phyloP scores from a whole-genome alignment of 92 coral and sea anemone species.

The Pocillopora meandrina region DNA sequence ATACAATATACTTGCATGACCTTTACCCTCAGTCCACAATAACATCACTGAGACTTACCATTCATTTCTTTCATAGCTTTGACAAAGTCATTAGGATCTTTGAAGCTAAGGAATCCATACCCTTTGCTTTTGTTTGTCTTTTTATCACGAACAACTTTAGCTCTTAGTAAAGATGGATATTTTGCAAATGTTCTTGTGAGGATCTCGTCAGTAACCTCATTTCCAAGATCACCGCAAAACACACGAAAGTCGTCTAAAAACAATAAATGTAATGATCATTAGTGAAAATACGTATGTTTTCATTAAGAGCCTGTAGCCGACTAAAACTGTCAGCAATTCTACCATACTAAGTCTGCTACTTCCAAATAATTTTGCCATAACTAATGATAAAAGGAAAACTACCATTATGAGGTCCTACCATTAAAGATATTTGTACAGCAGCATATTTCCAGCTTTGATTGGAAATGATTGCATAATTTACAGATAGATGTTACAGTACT shows the following conservation, averaged over 20 bases:
- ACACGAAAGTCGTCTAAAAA: constrained; percentile 95
- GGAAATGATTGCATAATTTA: too few species aligned
- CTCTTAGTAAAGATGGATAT: constrained; percentile 91
- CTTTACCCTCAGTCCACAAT: too few species aligned
- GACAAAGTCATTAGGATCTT: constrained; percentile 94
- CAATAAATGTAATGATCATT: not conserved
- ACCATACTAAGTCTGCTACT: too few species aligned
- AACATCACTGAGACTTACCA: constrained; percentile 59
- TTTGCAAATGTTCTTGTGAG: constrained; percentile 89
- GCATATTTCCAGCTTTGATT: too few species aligned
- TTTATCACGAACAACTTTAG: constrained; percentile 93
- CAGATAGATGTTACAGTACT: too few species aligned
- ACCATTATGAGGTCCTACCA: too few species aligned
- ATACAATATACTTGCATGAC: too few species aligned
- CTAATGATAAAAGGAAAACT: too few species aligned
- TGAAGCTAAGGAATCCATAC: constrained; percentile 96
- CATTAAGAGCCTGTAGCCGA: not conserved
- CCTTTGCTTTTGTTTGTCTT: constrained; percentile 95
- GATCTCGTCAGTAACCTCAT: constrained; percentile 95
- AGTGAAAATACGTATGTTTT: not conserved
- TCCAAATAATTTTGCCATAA: too few species aligned
- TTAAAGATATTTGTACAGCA: too few species aligned
- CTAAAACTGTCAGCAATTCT: not conserved
- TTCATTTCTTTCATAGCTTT: constrained; percentile 99
- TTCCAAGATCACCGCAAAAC: constrained; percentile 98